Percentiles rank a stretch among this genome's conserved stretches.
Evolutionary conservation across 1,140 invertebrate genomes (phyloP).

Genomic region (Neodiprion fabricii): DNA sequence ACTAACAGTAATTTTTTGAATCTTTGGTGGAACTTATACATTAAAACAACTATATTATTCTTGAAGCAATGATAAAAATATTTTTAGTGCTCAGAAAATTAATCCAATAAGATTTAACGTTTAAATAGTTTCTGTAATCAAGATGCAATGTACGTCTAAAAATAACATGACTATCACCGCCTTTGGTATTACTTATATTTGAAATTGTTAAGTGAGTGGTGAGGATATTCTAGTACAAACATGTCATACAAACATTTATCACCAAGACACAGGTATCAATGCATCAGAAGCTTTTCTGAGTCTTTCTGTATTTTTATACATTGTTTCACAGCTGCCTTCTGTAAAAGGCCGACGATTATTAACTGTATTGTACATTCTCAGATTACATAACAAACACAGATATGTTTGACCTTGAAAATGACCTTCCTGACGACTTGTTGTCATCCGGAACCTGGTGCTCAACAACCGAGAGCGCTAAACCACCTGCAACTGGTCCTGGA

Average conservation of each 20-base stretch:
- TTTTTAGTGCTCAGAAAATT: slow-evolving; percentile 17
- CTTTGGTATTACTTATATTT: too few relatives aligned
- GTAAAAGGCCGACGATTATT: not conserved
- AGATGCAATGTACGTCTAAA: slow-evolving; percentile 18
- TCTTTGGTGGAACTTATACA: slow-evolving; percentile 47
- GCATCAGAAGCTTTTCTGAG: too few relatives aligned
- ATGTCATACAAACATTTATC: too few relatives aligned
- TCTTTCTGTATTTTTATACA: too few relatives aligned
- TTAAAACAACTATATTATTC: slow-evolving; percentile 14
- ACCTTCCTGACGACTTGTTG: slow-evolving; percentile 91
- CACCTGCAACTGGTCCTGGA: slow-evolving; percentile 78
- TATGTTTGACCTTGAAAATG: slow-evolving; percentile 88
- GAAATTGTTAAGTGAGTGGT: too few relatives aligned
- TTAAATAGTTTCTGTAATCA: too few relatives aligned
- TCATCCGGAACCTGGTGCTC: slow-evolving; percentile 73
- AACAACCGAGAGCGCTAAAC: slow-evolving; percentile 68
- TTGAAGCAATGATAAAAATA: slow-evolving; percentile 24
- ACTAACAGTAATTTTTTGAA: slow-evolving; percentile 57
- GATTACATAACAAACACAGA: slow-evolving; percentile 75
- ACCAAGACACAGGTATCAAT: too few relatives aligned
- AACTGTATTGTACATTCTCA: slow-evolving; percentile 38
- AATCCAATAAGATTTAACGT: not conserved
- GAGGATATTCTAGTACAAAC: too few relatives aligned
- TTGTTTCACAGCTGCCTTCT: too few relatives aligned
- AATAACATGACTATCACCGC: not conserved